A percentile compares a stretch with the other conserved stretches of the same genome.
Conservation (phyloP, 2,888 invertebrate species). For the Aquatica leii region DNA sequence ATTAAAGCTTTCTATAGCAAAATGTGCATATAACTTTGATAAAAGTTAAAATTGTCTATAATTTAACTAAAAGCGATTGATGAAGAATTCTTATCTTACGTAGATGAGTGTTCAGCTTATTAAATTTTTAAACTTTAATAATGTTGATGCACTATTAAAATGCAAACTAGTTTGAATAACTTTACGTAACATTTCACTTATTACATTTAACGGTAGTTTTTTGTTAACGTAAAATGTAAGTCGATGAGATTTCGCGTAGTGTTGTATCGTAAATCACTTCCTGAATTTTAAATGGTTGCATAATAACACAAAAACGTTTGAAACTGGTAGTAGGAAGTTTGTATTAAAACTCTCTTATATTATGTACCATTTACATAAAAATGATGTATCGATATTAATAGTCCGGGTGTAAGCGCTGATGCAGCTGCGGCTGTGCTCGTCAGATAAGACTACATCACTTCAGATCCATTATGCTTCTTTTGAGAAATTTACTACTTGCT, state of each 20-base stretch:
- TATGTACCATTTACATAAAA: constrained; percentile 36
- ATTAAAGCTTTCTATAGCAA: too few relatives aligned
- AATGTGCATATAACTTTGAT: too few relatives aligned
- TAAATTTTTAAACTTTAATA: too few relatives aligned
- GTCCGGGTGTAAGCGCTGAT: constrained; percentile 40
- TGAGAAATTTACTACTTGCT: constrained; percentile 50
- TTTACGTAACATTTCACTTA: too few relatives aligned
- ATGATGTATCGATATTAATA: constrained; percentile 48
- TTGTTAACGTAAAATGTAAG: too few relatives aligned
- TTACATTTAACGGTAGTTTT: too few relatives aligned
- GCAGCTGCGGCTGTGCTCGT: constrained; percentile 49
- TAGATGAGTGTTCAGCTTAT: too few relatives aligned
- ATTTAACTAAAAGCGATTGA: too few relatives aligned
- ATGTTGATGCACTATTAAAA: too few relatives aligned
- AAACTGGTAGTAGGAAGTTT: constrained; percentile 22
- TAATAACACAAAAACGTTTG: constrained; percentile 16
- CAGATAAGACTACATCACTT: constrained; percentile 52
- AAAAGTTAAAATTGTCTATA: too few relatives aligned
- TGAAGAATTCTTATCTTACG: too few relatives aligned
- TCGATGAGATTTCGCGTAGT: neutral
- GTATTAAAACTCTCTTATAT: constrained; percentile 32
- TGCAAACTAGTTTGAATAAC: too few relatives aligned
- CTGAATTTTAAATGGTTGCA: constrained; percentile 12
- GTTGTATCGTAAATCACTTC: constrained; percentile 15
- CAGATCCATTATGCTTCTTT: constrained; percentile 49